These are phyloP conservation scores for Leucozona laternaria DNA, from an alignment of 2,888 invertebrate species.

Conservation along the genomic window DNA sequence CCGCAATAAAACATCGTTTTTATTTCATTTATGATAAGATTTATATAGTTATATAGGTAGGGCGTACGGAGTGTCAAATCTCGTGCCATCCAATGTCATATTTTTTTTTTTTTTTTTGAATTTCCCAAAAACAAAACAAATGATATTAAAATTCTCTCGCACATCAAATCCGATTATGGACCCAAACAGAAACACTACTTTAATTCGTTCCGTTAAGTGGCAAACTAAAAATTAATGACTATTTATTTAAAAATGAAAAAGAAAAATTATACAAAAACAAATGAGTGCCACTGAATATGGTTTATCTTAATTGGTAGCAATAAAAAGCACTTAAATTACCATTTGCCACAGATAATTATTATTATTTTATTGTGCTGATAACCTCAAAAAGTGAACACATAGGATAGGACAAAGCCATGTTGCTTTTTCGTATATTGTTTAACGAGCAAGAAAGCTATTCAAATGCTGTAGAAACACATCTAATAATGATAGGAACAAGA, in stretches of 20 bases:
- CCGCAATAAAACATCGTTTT: conserved; percentile 14
- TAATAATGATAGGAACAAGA: conserved; percentile 20
- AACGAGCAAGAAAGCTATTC: conserved; percentile 9
- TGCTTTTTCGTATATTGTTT: background rate
- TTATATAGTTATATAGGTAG: background rate
- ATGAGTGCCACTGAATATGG: conserved; percentile 16
- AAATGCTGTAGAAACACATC: background rate
- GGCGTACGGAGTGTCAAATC: background rate
- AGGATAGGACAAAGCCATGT: conserved; percentile 29
- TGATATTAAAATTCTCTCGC: too few relatives aligned
- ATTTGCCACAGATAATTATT: conserved; percentile 64
- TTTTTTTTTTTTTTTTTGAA: background rate
- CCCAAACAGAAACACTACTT: background rate
- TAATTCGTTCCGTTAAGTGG: background rate
- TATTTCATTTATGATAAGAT: conserved; percentile 1
- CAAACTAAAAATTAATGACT: background rate
- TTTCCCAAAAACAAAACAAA: background rate
- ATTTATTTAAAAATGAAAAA: background rate
- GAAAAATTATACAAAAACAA: background rate
- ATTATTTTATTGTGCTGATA: conserved; percentile 71
- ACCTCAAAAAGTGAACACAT: conserved; percentile 7
- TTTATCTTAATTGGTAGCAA: conserved; percentile 69
- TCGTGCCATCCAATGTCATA: background rate
- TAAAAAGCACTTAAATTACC: conserved; percentile 71
- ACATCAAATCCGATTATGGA: too few relatives aligned